Base-by-base conservation (phyloP, 2,797 vertebrate species). In the Parauchenoglanis punctatus region DNA sequence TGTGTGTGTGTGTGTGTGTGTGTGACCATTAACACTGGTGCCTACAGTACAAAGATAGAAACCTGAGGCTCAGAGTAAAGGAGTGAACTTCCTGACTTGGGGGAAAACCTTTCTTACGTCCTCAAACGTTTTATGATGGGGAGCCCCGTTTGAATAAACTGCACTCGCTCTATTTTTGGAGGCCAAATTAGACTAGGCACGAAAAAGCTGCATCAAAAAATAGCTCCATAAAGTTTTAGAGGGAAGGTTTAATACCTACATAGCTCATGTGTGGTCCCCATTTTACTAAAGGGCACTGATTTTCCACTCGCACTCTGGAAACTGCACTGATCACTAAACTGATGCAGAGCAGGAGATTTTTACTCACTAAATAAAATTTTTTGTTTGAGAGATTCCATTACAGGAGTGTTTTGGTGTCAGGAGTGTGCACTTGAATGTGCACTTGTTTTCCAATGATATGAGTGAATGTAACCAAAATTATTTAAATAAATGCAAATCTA, bases 151-250 rank as follows among this genome's bases (percentile, higher is more conserved):
- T 93, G 92, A 91, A 94, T 86, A 90, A 92, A 92, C 91, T 87
- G 89, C 88, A 63, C 87, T 89, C 67, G 65, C 90, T 93, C 94
- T 96, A 95, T 96, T 96, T 95, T 95, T 93, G 93, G 91, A 91
- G 84, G 91, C 65, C 93, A 94, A 93, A 94, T 92, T 92, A 92
- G 92, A 92, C 92, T 89, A 90, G 93, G 94, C 92, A 94, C 93
- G 92, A 93, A 90, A 76, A 94, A 92, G 92, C 91, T 93, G 92
- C 92, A 94, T 94, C 95, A 93, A 93, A 96, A 91, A 96, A 96
- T 96, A 96, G 95, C 94, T 95, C 95, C 91, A 95, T 96, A 96
- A 96, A 96, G 89, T 94, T 96, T 96, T 93, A 95, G 92, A 95
- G 91, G 95, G 95, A 95, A 96, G 94, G 91, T 96, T 96, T 96